Percentiles rank a stretch among this genome's conserved stretches.
Conservation (phyloP, 2,888 invertebrate genomes). For the Troglohyphantes excavatus region DNA sequence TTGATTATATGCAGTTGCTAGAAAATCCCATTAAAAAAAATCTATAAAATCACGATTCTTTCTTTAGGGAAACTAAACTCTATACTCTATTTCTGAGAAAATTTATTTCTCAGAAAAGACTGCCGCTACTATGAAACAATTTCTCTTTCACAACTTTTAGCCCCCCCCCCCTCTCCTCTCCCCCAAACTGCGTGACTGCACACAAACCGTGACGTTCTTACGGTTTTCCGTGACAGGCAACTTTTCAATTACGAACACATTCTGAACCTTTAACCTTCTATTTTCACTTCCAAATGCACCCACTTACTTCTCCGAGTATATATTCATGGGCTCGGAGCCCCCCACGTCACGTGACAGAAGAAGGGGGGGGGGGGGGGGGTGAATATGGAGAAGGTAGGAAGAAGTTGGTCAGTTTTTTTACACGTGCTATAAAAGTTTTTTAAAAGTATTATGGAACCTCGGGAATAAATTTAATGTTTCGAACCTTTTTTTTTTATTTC, state of each 20-base stretch:
- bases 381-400: neutral
- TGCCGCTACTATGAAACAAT: no score
- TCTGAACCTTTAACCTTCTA: constrained; percentile 33
- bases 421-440: neutral
- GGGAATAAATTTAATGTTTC: no score
- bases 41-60: no score
- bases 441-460: no score
- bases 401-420: neutral
- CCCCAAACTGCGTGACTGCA: neutral
- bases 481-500: no score
- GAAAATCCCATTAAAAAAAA: no score
- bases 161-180: no score
- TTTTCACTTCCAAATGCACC: constrained; percentile 26
- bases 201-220: neutral
- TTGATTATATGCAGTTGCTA: no score
- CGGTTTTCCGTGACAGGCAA: constrained; percentile 2
- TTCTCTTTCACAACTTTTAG: no score
- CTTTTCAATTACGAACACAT: constrained; percentile 44
- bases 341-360: neutral
- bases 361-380: neutral
- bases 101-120: no score
- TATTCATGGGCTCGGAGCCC: neutral
- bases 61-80: no score
- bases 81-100: no score
- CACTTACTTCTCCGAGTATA: neutral